Evolutionary conservation across 2,888 invertebrate species (phyloP), one percentile per base, ranked within the genome.

Genomic region (Hyalella azteca): DNA sequence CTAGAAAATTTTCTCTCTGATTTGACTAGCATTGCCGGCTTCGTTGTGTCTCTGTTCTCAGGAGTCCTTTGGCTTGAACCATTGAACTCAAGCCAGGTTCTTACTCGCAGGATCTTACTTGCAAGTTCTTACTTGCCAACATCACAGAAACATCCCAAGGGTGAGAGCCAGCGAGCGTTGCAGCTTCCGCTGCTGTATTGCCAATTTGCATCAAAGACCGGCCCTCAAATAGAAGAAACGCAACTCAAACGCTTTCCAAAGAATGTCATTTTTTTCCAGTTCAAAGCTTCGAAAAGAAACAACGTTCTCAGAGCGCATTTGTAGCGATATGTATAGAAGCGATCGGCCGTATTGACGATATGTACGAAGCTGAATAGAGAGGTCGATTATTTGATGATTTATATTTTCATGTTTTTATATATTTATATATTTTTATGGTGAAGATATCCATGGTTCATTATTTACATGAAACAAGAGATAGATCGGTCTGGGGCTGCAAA

Each of bases 161-260:
- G 54, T 9, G 22, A 54, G 54, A 13, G 22, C n/a, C n/a, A n/a
- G n/a, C 9, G 22, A 26, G 22, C 7, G 26, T 22, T n/a, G 22
- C 7, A 22, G 36, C 60, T 60, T 60, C 66, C 66, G 66, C 3
- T 5, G 66, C 66, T 3, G 36, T 66, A 66, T 66, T 66, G 66
- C 36, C 66, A 66, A 66, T 66, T 66, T 66, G 36, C 66, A 66
- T 66, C 66, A 66, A 66, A 66, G 66, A 32, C 66, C 36, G 3
- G 66, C 13, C 45, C n/a, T 66, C 66, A 66, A 66, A 66, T 66
- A 36, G 39, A 36, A 66, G 66, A 66, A 66, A 66, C 36, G 66
- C 66, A 36, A 32, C 66, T 66, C 66, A 66, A 66, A 66, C 66
- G 66, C 29, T 36, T 36, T 39, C 36, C 66, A 66, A 66, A 66